phyloP scores from a whole-genome alignment of 2,888 invertebrate species.

The Plagiodera versicolora region DNA sequence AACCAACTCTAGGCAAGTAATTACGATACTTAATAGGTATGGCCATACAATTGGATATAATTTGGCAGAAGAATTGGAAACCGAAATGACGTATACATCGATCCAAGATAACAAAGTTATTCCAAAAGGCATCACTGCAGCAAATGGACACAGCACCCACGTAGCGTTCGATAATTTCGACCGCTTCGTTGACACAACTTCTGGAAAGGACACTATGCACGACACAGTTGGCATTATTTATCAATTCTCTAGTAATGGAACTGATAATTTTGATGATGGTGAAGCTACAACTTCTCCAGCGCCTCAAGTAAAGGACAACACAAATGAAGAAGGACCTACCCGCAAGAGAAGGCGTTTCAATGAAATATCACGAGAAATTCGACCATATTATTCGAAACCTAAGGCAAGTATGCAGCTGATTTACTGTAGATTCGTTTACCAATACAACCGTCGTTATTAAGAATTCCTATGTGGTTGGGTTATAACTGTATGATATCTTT shows the following conservation, averaged over 20 bases:
- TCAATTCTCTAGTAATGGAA: slow-evolving; percentile 28
- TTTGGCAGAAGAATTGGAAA: slow-evolving; percentile 44
- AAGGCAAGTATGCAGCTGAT: slow-evolving; percentile 16
- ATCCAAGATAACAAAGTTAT: slow-evolving; percentile 31
- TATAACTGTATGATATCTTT: slow-evolving; percentile 34
- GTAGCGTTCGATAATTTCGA: slow-evolving; percentile 40
- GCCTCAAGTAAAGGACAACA: slow-evolving; percentile 1
- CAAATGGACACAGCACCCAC: slow-evolving; percentile 34
- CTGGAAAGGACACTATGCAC: slow-evolving; percentile 40
- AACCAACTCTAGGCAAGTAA: slow-evolving; percentile 37
- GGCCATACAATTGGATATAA: slow-evolving; percentile 41
- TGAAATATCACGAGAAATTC: slow-evolving; percentile 15
- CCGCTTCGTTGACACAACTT: slow-evolving; percentile 24
- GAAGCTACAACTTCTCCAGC: slow-evolving; percentile 15
- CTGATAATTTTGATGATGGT: slow-evolving; percentile 27
- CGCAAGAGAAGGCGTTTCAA: slow-evolving; percentile 19
- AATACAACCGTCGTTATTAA: slow-evolving; percentile 23
- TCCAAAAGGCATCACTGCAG: slow-evolving; percentile 37
- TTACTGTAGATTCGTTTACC: slow-evolving; percentile 18
- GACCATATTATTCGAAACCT: slow-evolving; percentile 19
- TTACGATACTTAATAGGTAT: slow-evolving; percentile 41
- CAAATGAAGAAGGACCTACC: slow-evolving; percentile 6
- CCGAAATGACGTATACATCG: slow-evolving; percentile 33
- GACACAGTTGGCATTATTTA: slow-evolving; percentile 32
- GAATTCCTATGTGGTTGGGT: slow-evolving; percentile 41